A percentile compares a stretch with the other conserved stretches of the same genome.
These are phyloP conservation scores for Synanthedon vespiformis DNA, from an alignment of 2,888 invertebrate genomes.

Conservation along the genomic window DNA sequence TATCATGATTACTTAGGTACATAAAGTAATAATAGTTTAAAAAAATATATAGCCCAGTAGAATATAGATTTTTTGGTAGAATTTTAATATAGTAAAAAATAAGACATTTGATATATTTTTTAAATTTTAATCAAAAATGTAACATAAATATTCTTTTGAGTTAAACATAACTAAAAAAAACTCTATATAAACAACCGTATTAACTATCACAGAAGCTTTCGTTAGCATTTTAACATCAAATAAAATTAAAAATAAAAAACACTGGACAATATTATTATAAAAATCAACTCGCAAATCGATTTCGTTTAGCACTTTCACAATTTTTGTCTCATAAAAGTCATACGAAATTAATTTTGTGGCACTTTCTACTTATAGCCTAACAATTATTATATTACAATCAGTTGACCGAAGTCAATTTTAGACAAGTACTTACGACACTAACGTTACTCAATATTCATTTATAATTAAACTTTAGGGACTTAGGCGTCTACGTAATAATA, in stretches of 20 bases:
- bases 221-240: slow-evolving; percentile 7
- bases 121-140: slow-evolving; percentile 17
- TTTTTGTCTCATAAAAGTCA: slow-evolving; percentile 7
- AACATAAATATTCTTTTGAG: slow-evolving; percentile 13
- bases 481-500: slow-evolving; percentile 57
- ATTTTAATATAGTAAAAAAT: not conserved
- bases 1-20: not conserved
- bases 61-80: not conserved
- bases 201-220: slow-evolving; percentile 49
- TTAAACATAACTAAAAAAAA: too few relatives aligned
- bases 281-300: slow-evolving; percentile 10
- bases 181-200: slow-evolving; percentile 12
- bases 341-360: slow-evolving; percentile 28
- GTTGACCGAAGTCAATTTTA: not conserved
- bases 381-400: slow-evolving; percentile 1
- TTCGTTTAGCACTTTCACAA: slow-evolving; percentile 20
- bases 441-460: not conserved
- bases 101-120: slow-evolving; percentile 4
- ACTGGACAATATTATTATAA: slow-evolving; percentile 3
- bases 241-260: slow-evolving; percentile 1
- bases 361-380: slow-evolving; percentile 31
- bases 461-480: slow-evolving; percentile 3
- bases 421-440: not conserved
- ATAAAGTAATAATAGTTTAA: not conserved
- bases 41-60: not conserved